Percentiles rank a stretch among this genome's conserved stretches.
These are phyloP conservation scores for Lepus europaeus DNA, from an alignment of 2,113 vertebrate species.

Conservation along the genomic window DNA sequence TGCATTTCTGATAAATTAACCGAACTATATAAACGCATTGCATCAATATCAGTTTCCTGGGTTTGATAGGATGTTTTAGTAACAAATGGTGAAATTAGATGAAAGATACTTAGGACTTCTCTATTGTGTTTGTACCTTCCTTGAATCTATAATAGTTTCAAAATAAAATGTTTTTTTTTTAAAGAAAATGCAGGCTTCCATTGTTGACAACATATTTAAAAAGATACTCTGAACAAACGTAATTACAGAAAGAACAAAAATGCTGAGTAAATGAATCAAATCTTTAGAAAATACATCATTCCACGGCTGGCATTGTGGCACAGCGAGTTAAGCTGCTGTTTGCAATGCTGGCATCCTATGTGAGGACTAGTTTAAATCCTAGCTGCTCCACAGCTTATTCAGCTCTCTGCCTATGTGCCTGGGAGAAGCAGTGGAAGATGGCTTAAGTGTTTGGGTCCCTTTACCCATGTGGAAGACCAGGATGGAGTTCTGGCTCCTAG, in stretches of 20 bases:
- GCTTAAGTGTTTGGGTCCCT: no score
- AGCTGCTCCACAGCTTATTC: no score
- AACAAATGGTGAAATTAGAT: not conserved
- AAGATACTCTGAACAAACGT: not conserved
- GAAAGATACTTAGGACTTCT: not conserved
- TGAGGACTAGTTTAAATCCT: no score
- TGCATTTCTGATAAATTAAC: not conserved
- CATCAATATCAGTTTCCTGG: not conserved
- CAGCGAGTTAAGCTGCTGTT: no score
- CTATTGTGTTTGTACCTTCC: not conserved
- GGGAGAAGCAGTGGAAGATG: no score
- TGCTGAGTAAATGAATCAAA: not conserved
- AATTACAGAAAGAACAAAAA: not conserved
- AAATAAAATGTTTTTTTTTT: not conserved
- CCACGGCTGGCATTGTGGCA: no score
- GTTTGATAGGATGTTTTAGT: not conserved
- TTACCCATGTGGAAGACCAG: no score
- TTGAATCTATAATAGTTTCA: not conserved
- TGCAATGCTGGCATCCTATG: no score
- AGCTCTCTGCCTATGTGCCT: no score
- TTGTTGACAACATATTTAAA: not conserved
- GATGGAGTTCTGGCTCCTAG: no score
- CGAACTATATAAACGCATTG: not conserved
- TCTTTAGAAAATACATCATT: not conserved
- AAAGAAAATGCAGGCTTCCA: not conserved